A percentile compares a stretch with the other conserved stretches of the same genome.
Conservation (phyloP, 2,888 invertebrate genomes). For the Apamea sordens region DNA sequence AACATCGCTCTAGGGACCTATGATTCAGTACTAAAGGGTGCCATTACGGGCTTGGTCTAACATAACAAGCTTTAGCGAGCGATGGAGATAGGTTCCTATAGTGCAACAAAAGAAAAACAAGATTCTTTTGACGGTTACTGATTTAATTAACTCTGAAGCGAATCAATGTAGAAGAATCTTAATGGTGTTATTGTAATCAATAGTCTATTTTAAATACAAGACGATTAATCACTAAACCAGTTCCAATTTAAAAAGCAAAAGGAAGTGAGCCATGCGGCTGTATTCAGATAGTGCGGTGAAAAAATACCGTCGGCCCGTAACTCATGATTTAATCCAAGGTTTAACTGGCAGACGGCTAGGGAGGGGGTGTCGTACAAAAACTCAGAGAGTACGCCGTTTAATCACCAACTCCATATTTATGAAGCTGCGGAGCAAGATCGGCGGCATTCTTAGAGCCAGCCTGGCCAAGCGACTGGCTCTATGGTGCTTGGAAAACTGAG, state of each 20-base stretch:
- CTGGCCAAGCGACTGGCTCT: conserved; percentile 63
- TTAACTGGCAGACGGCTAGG: conserved; percentile 57
- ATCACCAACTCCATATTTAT: conserved; percentile 88
- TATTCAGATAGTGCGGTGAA: conserved; percentile 49
- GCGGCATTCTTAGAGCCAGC: conserved; percentile 85
- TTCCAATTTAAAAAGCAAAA: conserved; percentile 55
- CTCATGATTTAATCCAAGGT: conserved; percentile 72
- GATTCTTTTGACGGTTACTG: conserved; percentile 26
- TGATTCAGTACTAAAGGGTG: conserved; percentile 73
- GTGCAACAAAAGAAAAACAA: conserved; percentile 12
- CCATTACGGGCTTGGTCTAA: conserved; percentile 69
- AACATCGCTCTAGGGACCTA: conserved; percentile 70
- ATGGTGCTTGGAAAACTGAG: conserved; percentile 68
- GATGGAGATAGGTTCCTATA: not conserved
- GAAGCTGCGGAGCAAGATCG: conserved; percentile 79
- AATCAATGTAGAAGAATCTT: conserved; percentile 51
- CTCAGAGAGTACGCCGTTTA: conserved; percentile 79
- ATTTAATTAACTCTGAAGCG: conserved; percentile 42
- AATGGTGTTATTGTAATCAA: conserved; percentile 51
- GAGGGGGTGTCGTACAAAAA: conserved; percentile 78
- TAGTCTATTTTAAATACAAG: conserved; percentile 45
- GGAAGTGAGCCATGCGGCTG: conserved; percentile 48
- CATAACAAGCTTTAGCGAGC: conserved; percentile 51
- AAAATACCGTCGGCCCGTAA: conserved; percentile 61
- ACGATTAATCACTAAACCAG: conserved; percentile 49